Base-by-base conservation (phyloP, 2,888 invertebrate species). In the Sinotaia quadrata region DNA sequence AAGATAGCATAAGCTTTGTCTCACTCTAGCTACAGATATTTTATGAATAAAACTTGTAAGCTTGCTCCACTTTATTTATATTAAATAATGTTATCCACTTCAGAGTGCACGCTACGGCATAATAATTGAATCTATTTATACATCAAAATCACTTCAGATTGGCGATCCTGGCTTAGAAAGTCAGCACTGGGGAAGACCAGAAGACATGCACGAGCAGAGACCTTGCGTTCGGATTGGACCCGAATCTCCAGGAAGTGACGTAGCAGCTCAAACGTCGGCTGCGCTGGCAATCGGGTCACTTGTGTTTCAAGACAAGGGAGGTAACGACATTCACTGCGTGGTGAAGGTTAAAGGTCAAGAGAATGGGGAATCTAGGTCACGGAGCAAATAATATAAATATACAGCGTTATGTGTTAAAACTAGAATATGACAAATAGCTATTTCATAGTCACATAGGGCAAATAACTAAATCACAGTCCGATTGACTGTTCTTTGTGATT, bases 161-260 rank as follows among this genome's bases (percentile, higher is more conserved):
- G 79, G 76, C 29, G 72, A 78, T 78, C 91, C 91, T 69, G 80
- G 85, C n/a, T 78, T 88, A 10, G 91, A 91, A 77, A 91, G 91
- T 76, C 83, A 85, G 1, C 91, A 88, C 79, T 92, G 91, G 91
- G 91, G 91, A 3, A 85, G 91, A 54, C 91, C 91, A 7, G 91
- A 92, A 81, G 91, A 91, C 52, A 80, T 76, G 76, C 90, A 90
- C 68, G 90, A 88, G 83, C 86, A 88, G 0, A 85, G 91, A 67
- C 91, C 91, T 4, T 89, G 91, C 8, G 75, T 91, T 81, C 91
- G 91, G 81, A 90, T 91, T 65, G 90, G 91, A 73, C 78, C 87
- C 10, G 84, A 89, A 24, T 89, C 90, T 78, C 91, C 91, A 71
- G 91, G 91, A 21, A 90, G 91, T 0, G 91, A 91, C 78, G 78